phyloP scores from a whole-genome alignment of 2,888 invertebrate genomes.

The Prosopocoilus inquinatus region DNA sequence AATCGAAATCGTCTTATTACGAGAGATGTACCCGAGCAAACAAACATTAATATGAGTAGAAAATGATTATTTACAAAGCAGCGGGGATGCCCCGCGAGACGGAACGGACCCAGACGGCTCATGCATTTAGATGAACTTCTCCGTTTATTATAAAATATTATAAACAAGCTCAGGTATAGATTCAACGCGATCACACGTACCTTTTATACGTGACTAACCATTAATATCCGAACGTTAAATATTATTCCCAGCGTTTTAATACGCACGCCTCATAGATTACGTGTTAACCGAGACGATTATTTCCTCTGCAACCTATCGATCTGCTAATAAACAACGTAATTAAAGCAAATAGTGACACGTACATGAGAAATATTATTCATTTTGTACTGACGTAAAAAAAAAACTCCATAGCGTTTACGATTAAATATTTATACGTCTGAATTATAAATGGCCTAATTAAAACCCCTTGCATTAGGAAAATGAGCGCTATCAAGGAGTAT shows the following conservation, averaged over 20 bases:
- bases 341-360: constrained; percentile 11
- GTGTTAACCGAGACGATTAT: constrained; percentile 8
- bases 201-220: constrained; percentile 23
- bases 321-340: constrained; percentile 16
- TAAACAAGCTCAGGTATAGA: constrained; percentile 38
- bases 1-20: constrained; percentile 44
- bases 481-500: too few relatives aligned
- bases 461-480: too few relatives aligned
- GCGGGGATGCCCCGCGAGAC: constrained; percentile 33
- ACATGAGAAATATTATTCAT: neutral
- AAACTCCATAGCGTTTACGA: too few relatives aligned
- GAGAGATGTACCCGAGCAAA: constrained; percentile 38
- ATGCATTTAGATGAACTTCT: constrained; percentile 42
- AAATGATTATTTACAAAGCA: constrained; percentile 48
- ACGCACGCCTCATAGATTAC: constrained; percentile 7
- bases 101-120: constrained; percentile 25
- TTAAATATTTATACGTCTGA: too few relatives aligned
- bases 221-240: constrained; percentile 20
- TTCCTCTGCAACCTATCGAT: constrained; percentile 8
- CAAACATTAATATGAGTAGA: constrained; percentile 47
- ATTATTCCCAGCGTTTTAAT: constrained; percentile 12
- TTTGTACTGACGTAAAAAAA: too few relatives aligned
- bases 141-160: constrained; percentile 42
- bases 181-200: constrained; percentile 25
- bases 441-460: too few relatives aligned